phyloP scores from a whole-genome alignment of 64 coral and sea anemone genomes.

The Orbicella faveolata region DNA sequence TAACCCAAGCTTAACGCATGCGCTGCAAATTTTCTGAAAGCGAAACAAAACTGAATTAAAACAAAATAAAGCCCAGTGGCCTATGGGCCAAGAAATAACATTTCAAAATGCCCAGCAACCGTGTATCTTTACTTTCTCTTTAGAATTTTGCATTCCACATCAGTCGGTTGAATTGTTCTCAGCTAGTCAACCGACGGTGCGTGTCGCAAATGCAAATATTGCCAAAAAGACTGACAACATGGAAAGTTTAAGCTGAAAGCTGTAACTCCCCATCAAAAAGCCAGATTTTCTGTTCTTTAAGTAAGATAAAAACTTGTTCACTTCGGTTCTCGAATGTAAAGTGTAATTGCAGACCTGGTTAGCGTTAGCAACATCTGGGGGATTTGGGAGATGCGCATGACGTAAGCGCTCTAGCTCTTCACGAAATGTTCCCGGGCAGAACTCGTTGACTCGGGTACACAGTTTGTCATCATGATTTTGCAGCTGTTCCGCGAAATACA shows the following conservation, averaged over 20 bases:
- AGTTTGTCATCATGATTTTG: constrained; percentile 65
- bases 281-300: constrained; percentile 65
- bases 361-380: too few relatives aligned
- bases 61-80: too few relatives aligned
- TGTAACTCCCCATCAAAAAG: constrained; percentile 79
- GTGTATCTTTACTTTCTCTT: too few relatives aligned
- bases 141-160: too few relatives aligned
- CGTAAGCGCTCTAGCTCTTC: constrained; percentile 16
- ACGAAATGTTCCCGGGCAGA: constrained; percentile 48
- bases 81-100: too few relatives aligned
- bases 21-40: too few relatives aligned
- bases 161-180: too few relatives aligned
- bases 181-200: constrained; percentile 28
- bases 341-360: too few relatives aligned
- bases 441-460: constrained; percentile 62
- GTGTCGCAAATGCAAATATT: constrained; percentile 49
- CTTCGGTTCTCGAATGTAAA: constrained; percentile 62
- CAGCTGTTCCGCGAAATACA: constrained; percentile 71
- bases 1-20: too few relatives aligned
- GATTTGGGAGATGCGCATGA: too few relatives aligned
- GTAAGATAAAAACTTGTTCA: constrained; percentile 72
- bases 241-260: constrained; percentile 79
- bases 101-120: too few relatives aligned
- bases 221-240: constrained; percentile 74
- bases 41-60: too few relatives aligned